phyloP scores from a whole-genome alignment of 1,140 invertebrate genomes.

The Panonychus citri region DNA sequence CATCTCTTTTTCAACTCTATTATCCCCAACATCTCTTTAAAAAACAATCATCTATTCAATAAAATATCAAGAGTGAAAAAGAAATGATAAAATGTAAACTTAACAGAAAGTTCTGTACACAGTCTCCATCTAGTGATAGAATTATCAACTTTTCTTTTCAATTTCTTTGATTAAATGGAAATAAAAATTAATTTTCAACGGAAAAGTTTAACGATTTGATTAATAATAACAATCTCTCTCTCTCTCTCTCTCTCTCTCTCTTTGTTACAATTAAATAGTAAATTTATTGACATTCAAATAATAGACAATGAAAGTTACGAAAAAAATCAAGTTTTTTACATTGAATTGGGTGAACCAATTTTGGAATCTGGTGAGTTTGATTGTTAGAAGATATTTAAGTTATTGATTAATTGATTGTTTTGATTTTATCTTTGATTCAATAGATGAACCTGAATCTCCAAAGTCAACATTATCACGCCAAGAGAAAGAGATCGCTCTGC shows the following conservation, averaged over 20 bases:
- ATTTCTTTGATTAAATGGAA: neutral
- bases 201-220: too few relatives aligned
- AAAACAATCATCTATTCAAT: too few relatives aligned
- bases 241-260: constrained; percentile 8
- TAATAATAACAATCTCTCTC: neutral
- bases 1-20: too few relatives aligned
- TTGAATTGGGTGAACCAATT: constrained; percentile 66
- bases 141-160: too few relatives aligned
- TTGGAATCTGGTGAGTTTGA: constrained; percentile 20
- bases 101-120: too few relatives aligned
- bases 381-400: neutral
- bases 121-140: too few relatives aligned
- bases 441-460: neutral
- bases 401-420: neutral
- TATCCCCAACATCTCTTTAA: too few relatives aligned
- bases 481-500: constrained; percentile 42
- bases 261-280: constrained; percentile 47
- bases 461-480: neutral
- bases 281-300: constrained; percentile 58
- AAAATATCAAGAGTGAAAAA: too few relatives aligned
- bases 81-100: too few relatives aligned
- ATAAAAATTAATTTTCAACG: too few relatives aligned
- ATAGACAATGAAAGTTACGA: constrained; percentile 94
- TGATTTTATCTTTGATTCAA: neutral
- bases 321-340: constrained; percentile 78